These are phyloP conservation scores for Craniophora ligustri DNA, from an alignment of 2,888 invertebrate genomes.

Conservation along the genomic window DNA sequence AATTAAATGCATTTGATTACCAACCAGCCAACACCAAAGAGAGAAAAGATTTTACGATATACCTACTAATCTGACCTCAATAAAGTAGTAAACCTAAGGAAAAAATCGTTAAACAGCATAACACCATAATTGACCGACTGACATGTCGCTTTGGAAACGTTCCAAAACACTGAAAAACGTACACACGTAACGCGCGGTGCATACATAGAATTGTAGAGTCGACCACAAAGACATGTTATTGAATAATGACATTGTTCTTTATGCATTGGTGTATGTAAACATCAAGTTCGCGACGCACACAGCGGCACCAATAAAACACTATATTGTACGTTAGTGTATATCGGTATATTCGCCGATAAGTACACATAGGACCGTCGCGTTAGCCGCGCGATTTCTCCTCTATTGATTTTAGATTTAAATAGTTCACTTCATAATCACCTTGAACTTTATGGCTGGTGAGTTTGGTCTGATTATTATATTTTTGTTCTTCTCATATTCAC, in stretches of 20 bases:
- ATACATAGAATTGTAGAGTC: slow-evolving; percentile 70
- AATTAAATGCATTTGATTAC: slow-evolving; percentile 9
- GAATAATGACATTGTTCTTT: slow-evolving; percentile 82
- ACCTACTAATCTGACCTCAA: slow-evolving; percentile 40
- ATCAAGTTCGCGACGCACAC: slow-evolving; percentile 65
- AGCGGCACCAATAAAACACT: slow-evolving; percentile 52
- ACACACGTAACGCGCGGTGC: slow-evolving; percentile 55
- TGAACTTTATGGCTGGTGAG: slow-evolving; percentile 86
- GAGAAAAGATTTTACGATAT: slow-evolving; percentile 17
- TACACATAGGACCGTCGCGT: slow-evolving; percentile 75
- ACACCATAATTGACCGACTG: slow-evolving; percentile 45
- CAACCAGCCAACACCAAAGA: not conserved
- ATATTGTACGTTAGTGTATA: slow-evolving; percentile 63
- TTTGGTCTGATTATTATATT: slow-evolving; percentile 45
- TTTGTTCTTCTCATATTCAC: slow-evolving; percentile 45
- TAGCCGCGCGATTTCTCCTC: slow-evolving; percentile 78
- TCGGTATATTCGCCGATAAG: slow-evolving; percentile 73
- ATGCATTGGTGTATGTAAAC: slow-evolving; percentile 79
- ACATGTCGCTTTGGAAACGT: slow-evolving; percentile 54
- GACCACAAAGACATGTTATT: slow-evolving; percentile 65
- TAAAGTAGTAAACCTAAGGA: slow-evolving; percentile 32
- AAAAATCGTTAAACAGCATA: slow-evolving; percentile 29
- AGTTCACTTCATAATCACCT: slow-evolving; percentile 70
- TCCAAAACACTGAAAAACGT: slow-evolving; percentile 66
- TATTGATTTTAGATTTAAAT: slow-evolving; percentile 83